phyloP scores from a whole-genome alignment of 2,888 invertebrate genomes.

The Villa cingulata region DNA sequence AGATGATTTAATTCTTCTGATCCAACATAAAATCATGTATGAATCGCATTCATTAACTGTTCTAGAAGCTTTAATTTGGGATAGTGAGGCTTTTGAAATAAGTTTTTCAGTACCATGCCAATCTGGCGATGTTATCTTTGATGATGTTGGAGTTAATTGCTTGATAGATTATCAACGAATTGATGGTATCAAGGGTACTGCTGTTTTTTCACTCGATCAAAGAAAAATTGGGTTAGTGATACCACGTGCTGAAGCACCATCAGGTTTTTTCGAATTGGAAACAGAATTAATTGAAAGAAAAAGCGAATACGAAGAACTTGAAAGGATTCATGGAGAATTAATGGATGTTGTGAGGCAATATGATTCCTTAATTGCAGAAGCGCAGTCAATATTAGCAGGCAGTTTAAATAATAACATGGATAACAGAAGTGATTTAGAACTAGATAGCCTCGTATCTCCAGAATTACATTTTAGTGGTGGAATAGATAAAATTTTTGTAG shows the following conservation, averaged over 20 bases:
- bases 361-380: conserved; percentile 19
- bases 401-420: not conserved
- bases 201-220: conserved; percentile 18
- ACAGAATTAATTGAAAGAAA: conserved; percentile 26
- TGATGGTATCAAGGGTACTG: conserved; percentile 26
- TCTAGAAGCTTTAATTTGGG: conserved; percentile 34
- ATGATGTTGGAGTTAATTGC: conserved; percentile 25
- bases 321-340: conserved; percentile 24
- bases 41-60: conserved; percentile 27
- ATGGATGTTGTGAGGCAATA: conserved; percentile 25
- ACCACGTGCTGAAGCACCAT: conserved; percentile 26
- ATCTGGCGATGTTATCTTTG: conserved; percentile 18
- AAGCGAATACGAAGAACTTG: conserved; percentile 26
- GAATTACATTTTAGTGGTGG: conserved; percentile 21
- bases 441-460: conserved; percentile 18
- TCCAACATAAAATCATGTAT: conserved; percentile 34
- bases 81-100: conserved; percentile 31
- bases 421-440: not conserved
- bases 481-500: conserved; percentile 22
- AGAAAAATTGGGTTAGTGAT: conserved; percentile 25
- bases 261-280: conserved; percentile 27
- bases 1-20: conserved; percentile 33
- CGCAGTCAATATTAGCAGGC: conserved; percentile 4
- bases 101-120: conserved; percentile 28
- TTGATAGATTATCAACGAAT: conserved; percentile 28